phyloP scores from a whole-genome alignment of 2,888 invertebrate species.

The Stictocephala bisonia region DNA sequence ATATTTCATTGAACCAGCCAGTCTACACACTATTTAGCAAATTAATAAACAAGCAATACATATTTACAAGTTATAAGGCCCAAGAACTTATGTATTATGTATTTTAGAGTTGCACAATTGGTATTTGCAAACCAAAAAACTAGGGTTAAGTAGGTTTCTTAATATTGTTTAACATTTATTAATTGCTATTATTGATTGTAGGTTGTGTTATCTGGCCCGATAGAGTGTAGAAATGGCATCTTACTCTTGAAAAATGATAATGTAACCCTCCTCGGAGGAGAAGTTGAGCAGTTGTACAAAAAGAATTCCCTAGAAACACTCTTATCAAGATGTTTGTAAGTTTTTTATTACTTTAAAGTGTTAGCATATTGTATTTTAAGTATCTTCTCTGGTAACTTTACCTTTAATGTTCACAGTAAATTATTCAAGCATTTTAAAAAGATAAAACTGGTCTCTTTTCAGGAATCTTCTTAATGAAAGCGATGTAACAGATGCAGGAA shows the following conservation, averaged over 20 bases:
- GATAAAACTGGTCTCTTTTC: too few species aligned
- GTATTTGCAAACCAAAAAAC: background rate
- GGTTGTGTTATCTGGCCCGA: slow-evolving; percentile 64
- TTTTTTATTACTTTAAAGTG: slow-evolving; percentile 39
- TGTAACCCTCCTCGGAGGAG: slow-evolving; percentile 66
- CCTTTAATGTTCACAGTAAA: too few species aligned
- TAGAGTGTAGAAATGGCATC: slow-evolving; percentile 66
- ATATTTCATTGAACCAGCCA: too few species aligned
- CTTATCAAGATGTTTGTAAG: slow-evolving; percentile 61
- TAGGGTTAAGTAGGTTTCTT: too few species aligned
- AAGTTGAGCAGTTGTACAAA: slow-evolving; percentile 64
- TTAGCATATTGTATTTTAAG: too few species aligned
- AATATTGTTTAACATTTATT: too few species aligned
- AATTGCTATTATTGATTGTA: slow-evolving; percentile 65
- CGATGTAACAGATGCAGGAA: too few species aligned
- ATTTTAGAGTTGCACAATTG: background rate
- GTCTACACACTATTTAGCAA: too few species aligned
- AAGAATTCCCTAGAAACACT: slow-evolving; percentile 63
- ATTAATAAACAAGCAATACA: background rate
- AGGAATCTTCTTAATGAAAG: too few species aligned
- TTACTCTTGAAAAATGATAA: slow-evolving; percentile 65
- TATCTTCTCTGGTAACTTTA: too few species aligned
- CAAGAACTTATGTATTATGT: background rate
- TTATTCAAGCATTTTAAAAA: too few species aligned
- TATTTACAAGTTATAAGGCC: too few species aligned